These are phyloP conservation scores for Camptogramma bilineatum DNA, from an alignment of 2,888 invertebrate species.

Conservation along the genomic window DNA sequence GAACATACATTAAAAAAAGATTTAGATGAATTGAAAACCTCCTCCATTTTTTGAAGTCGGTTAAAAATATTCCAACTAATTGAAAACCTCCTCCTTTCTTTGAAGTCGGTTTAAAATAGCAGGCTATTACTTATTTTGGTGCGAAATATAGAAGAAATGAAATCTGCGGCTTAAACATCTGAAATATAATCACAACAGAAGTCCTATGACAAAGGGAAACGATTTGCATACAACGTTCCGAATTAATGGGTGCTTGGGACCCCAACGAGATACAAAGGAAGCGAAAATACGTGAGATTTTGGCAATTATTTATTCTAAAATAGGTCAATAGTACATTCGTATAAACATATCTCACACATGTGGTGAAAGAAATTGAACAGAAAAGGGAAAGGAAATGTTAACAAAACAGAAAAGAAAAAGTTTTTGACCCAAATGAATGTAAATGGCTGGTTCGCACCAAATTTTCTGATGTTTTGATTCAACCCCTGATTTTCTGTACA, in stretches of 20 bases:
- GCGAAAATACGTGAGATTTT: slow-evolving; percentile 2
- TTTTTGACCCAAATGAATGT: neutral
- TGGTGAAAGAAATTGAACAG: neutral
- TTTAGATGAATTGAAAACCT: too few relatives aligned
- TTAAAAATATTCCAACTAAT: too few relatives aligned
- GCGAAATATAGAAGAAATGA: slow-evolving; percentile 1
- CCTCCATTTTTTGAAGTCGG: too few relatives aligned
- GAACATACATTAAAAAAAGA: too few relatives aligned
- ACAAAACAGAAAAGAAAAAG: neutral
- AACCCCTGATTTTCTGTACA: neutral
- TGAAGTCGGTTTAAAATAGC: too few relatives aligned
- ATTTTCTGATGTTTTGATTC: neutral
- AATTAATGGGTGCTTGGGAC: slow-evolving; percentile 29
- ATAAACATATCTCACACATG: neutral
- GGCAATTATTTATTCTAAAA: slow-evolving; percentile 23
- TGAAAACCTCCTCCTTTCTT: too few relatives aligned
- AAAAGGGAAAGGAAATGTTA: neutral
- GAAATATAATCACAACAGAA: slow-evolving; percentile 21
- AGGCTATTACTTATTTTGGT: too few relatives aligned
- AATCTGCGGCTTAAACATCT: slow-evolving; percentile 11
- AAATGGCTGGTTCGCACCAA: neutral
- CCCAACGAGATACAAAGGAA: slow-evolving; percentile 22
- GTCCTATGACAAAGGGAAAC: slow-evolving; percentile 25
- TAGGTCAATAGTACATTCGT: slow-evolving; percentile 16
- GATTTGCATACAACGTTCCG: slow-evolving; percentile 20